phyloP scores from a whole-genome alignment of 1,140 invertebrate species.

The Bombus consobrinus region DNA sequence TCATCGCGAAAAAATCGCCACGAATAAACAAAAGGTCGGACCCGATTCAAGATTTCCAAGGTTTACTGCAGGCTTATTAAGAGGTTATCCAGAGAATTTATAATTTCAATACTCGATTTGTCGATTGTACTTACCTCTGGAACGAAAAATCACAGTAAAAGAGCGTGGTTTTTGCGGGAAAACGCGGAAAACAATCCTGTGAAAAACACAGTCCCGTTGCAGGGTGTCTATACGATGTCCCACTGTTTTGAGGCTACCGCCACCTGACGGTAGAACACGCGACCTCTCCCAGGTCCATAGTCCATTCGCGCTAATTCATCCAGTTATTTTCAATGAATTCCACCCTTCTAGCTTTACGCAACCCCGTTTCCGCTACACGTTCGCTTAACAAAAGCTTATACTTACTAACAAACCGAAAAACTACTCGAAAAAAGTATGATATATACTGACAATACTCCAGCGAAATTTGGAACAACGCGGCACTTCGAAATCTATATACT shows the following conservation, averaged over 20 bases:
- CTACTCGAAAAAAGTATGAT: background rate
- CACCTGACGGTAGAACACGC: conserved; percentile 70
- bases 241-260: conserved; percentile 74
- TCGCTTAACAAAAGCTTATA: background rate
- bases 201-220: conserved; percentile 78
- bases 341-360: conserved; percentile 38
- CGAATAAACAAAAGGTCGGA: conserved; percentile 81
- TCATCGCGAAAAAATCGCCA: conserved; percentile 72
- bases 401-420: background rate
- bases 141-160: conserved; percentile 74
- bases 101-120: background rate
- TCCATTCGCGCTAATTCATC: conserved; percentile 68
- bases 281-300: conserved; percentile 71
- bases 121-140: conserved; percentile 74
- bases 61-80: conserved; percentile 30
- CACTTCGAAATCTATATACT: conserved; percentile 64
- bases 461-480: conserved; percentile 49
- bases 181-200: conserved; percentile 74
- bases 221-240: conserved; percentile 79
- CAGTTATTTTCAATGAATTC: conserved; percentile 59
- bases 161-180: conserved; percentile 70
- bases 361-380: background rate
- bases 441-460: background rate
- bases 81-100: conserved; percentile 17
- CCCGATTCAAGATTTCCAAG: conserved; percentile 65